A percentile compares a stretch with the other conserved stretches of the same genome.
Evolutionary conservation across 2,888 invertebrate species (phyloP).

Genomic region (Drosophila sordidapex): DNA sequence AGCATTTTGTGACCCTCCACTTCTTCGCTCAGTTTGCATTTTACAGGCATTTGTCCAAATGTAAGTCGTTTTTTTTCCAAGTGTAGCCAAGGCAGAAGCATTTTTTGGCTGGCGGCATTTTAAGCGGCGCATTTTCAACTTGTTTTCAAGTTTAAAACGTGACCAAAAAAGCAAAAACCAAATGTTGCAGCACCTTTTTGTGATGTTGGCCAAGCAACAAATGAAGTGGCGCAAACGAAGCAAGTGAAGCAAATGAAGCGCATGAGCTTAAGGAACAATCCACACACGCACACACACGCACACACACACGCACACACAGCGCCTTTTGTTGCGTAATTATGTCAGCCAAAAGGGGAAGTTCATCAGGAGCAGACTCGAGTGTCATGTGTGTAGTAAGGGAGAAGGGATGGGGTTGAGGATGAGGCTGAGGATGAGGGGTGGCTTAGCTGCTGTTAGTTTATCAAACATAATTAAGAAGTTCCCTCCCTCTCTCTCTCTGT

Average conservation of each 20-base stretch:
- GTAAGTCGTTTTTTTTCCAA: background rate
- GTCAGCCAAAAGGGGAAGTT: slow-evolving; percentile 39
- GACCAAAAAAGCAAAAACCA: slow-evolving; percentile 40
- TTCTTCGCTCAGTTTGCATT: background rate
- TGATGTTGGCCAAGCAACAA: slow-evolving; percentile 11
- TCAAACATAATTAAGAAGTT: slow-evolving; percentile 78
- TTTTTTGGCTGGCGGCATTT: slow-evolving; percentile 7
- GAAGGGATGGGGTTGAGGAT: background rate
- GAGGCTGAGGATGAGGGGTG: background rate
- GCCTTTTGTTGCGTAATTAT: slow-evolving; percentile 71
- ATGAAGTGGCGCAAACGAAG: slow-evolving; percentile 45
- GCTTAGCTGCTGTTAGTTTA: slow-evolving; percentile 57
- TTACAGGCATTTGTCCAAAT: background rate
- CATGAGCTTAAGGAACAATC: slow-evolving; percentile 32
- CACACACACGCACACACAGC: background rate
- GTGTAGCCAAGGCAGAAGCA: slow-evolving; percentile 22
- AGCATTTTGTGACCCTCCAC: too few species aligned
- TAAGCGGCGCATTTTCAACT: slow-evolving; percentile 49
- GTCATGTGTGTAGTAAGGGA: slow-evolving; percentile 25
- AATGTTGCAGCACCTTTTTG: slow-evolving; percentile 25
- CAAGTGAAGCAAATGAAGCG: slow-evolving; percentile 57
- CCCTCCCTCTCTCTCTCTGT: background rate
- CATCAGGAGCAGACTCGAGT: slow-evolving; percentile 52
- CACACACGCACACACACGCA: background rate
- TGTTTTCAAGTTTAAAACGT: slow-evolving; percentile 69